Conservation (phyloP, 1,140 invertebrate genomes). For the Apis cerana region DNA sequence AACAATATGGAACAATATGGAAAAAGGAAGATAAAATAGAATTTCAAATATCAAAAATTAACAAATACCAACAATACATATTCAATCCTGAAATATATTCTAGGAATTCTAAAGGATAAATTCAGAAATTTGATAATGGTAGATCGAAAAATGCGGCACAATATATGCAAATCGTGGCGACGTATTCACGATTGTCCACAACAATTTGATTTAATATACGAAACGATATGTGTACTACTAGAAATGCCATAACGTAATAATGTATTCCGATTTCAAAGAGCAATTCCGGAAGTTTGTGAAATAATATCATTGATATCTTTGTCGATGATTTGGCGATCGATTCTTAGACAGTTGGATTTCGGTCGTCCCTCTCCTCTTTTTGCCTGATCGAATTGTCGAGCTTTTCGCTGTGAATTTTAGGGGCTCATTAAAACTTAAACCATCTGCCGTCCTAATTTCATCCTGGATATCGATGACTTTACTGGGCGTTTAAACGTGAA, state of each 20-base stretch:
- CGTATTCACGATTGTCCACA: too few species aligned
- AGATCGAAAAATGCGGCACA: too few species aligned
- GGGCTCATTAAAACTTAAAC: slow-evolving; percentile 10
- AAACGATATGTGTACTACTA: background rate
- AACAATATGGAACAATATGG: too few species aligned
- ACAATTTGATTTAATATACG: background rate
- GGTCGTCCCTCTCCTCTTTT: too few species aligned
- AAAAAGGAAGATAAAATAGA: too few species aligned
- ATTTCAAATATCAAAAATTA: too few species aligned
- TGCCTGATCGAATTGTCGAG: background rate
- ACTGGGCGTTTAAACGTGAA: background rate
- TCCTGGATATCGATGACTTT: background rate
- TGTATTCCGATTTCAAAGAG: background rate
- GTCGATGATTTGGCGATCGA: background rate
- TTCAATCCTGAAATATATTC: too few species aligned
- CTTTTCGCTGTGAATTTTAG: background rate
- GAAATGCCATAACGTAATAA: background rate
- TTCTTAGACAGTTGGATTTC: background rate
- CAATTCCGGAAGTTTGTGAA: background rate
- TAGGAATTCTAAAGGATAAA: too few species aligned
- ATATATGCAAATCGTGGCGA: too few species aligned
- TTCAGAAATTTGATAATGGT: too few species aligned
- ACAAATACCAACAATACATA: too few species aligned
- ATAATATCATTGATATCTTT: background rate
- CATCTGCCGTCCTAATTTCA: background rate